Base-by-base conservation (phyloP, 2,888 invertebrate species). In the Octodonta nipae region DNA sequence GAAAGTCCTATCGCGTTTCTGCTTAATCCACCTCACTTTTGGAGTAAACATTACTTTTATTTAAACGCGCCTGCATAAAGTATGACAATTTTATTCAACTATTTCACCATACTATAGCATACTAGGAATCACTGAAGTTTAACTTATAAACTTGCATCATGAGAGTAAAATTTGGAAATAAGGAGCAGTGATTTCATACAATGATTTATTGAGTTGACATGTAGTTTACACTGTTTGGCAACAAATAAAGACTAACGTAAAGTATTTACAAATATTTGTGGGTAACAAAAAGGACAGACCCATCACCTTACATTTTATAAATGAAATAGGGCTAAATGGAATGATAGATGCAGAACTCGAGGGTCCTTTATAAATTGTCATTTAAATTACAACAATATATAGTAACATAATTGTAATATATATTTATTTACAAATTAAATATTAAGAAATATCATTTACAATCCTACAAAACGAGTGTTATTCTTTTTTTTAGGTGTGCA, bases 311-410 rank as follows among this genome's bases (percentile, higher is more conserved):
- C 10, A 12, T 17, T 8, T 15, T 15, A 32, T 28, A 29, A 24
- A 7, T 20, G 20, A 24, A 25, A 36, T 10, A 11, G n/a, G 22
- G 11, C 22, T 22, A 22, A 22, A 22, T 22, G 22, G 22, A 22
- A 22, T 22, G 22, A 22, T 14, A 22, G 30, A 32, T 27, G 17
- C 20, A 35, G 15, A 35, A 43, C 34, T 35, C 26, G 36, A 42
- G 44, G 38, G 46, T 10, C 22, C 11, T 22, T 10, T 22, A 22
- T 10, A 22, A 11, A 49, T 43, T 45, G 44, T 26, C 47, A 45
- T 45, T 45, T 47, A 47, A 50, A 44, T 30, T 44, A 47, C 47
- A 44, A 44, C 42, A 42, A 36, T 45, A 43, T 47, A 46, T 44
- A 45, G 35, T 41, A 49, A 50, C 47, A 50, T 44, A 44, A 35